These are phyloP conservation scores for Ciconia stormi DNA, from an alignment of 2,113 vertebrate species.

Conservation along the genomic window DNA sequence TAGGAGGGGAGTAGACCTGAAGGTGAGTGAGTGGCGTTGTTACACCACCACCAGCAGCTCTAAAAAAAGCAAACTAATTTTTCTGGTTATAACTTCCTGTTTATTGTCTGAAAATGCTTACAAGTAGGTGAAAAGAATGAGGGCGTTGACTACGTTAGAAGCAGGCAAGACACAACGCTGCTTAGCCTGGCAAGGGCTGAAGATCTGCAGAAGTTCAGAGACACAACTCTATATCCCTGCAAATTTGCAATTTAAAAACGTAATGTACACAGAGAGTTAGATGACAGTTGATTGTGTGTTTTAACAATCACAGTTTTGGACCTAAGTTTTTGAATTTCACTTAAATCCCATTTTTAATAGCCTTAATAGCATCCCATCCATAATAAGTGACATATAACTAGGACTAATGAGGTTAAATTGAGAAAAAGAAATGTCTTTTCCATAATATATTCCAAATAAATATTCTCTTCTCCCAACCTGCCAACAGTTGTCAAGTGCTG, in stretches of 20 bases:
- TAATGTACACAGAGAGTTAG: not conserved
- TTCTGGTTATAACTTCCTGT: not conserved
- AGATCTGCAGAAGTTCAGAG: not conserved
- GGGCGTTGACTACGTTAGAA: not conserved
- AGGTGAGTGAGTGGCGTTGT: not conserved
- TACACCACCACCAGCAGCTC: not conserved
- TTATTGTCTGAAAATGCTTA: not conserved
- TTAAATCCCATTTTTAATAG: not conserved
- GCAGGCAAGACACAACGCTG: not conserved
- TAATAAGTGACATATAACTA: not conserved
- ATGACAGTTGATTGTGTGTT: not conserved
- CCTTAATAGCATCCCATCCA: not conserved
- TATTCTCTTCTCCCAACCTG: not conserved
- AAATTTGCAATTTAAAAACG: not conserved
- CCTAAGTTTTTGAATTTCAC: not conserved
- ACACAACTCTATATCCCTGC: not conserved
- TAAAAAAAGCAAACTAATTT: not conserved
- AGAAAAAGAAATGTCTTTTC: not conserved
- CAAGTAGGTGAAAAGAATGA: not conserved
- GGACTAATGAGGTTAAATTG: not conserved
- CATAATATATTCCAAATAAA: not conserved
- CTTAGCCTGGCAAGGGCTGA: not conserved
- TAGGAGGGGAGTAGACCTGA: not conserved
- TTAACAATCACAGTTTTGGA: not conserved
- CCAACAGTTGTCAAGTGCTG: not conserved